phyloP scores from a whole-genome alignment of 2,888 invertebrate genomes.

The Rhogogaster chlorosoma region DNA sequence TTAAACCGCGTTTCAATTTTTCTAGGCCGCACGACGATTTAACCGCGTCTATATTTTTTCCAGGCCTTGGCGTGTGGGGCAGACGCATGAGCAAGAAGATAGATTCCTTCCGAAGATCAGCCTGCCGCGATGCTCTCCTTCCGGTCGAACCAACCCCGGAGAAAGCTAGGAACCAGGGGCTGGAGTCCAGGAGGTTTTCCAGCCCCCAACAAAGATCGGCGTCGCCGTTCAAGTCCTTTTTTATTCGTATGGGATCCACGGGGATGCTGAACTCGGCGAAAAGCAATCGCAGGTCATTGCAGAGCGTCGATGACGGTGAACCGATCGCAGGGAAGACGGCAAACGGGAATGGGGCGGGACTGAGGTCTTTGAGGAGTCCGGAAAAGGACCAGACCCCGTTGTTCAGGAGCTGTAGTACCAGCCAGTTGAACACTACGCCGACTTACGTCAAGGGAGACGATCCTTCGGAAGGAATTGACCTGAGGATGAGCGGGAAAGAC shows the following conservation, averaged over 20 bases:
- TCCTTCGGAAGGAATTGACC: slow-evolving; percentile 88
- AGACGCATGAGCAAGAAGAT: slow-evolving; percentile 89
- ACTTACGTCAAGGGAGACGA: slow-evolving; percentile 88
- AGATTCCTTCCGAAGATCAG: slow-evolving; percentile 85
- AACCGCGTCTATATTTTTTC: slow-evolving; percentile 12
- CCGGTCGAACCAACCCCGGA: slow-evolving; percentile 66
- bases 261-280: slow-evolving; percentile 85
- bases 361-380: slow-evolving; percentile 69
- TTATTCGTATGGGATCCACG: slow-evolving; percentile 88
- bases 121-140: slow-evolving; percentile 81
- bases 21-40: slow-evolving; percentile 28
- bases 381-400: slow-evolving; percentile 79
- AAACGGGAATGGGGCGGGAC: background rate
- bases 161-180: slow-evolving; percentile 59
- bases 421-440: slow-evolving; percentile 83
- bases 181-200: slow-evolving; percentile 69
- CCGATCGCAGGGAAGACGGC: slow-evolving; percentile 25
- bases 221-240: slow-evolving; percentile 86
- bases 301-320: slow-evolving; percentile 78
- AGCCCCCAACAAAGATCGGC: slow-evolving; percentile 81
- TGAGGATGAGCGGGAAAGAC: slow-evolving; percentile 77
- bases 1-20: slow-evolving; percentile 26
- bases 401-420: slow-evolving; percentile 89
- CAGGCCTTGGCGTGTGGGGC: slow-evolving; percentile 81
- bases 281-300: slow-evolving; percentile 68